A percentile compares a stretch with the other conserved stretches of the same genome.
phyloP scores from a whole-genome alignment of 2,888 invertebrate species.

The Dynastes grantii region DNA sequence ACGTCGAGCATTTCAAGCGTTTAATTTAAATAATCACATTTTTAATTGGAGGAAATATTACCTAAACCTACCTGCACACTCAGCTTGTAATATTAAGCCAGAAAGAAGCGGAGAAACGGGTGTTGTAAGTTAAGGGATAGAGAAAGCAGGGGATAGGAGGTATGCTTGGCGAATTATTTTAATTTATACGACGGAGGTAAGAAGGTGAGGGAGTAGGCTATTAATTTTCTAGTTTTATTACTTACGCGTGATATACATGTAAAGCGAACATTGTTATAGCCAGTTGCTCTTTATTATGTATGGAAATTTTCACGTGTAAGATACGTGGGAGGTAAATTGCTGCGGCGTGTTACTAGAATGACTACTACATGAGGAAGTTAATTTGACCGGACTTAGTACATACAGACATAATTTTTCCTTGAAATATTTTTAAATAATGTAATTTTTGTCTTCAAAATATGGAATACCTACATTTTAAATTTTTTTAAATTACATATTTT shows the following conservation, averaged over 20 bases:
- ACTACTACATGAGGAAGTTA: not conserved
- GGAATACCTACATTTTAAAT: no score
- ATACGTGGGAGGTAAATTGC: not conserved
- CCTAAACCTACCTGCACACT: not conserved
- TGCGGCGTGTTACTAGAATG: not conserved
- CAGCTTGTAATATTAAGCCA: not conserved
- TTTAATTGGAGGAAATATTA: constrained; percentile 30
- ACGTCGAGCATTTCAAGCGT: constrained; percentile 1
- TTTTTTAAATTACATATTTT: no score
- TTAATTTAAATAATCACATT: constrained; percentile 35
- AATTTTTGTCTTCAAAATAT: no score
- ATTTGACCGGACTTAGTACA: not conserved
- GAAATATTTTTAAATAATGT: no score
- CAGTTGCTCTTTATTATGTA: not conserved
- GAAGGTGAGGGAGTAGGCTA: not conserved
- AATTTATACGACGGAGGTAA: constrained; percentile 24
- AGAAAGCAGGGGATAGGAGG: not conserved
- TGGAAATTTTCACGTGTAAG: constrained; percentile 14
- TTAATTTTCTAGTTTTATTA: constrained; percentile 36
- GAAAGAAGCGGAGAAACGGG: not conserved
- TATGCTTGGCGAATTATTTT: constrained; percentile 15
- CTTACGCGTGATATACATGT: constrained; percentile 24
- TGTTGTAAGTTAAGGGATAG: not conserved
- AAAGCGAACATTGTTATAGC: not conserved
- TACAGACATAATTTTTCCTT: no score